These are phyloP conservation scores for Arctopsyche grandis DNA, from an alignment of 1,140 invertebrate genomes.

Conservation along the genomic window DNA sequence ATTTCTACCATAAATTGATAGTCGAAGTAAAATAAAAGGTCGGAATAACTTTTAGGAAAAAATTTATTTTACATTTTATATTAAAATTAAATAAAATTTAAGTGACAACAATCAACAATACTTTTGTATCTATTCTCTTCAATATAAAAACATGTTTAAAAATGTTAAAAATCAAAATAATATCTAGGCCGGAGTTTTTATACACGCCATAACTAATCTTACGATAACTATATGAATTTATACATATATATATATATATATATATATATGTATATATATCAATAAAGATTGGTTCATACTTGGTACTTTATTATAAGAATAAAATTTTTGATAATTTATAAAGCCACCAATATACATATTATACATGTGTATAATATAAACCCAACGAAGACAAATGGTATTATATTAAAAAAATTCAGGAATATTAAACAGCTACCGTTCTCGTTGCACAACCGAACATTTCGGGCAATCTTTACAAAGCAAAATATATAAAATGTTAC, in stretches of 20 bases:
- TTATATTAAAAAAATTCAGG: too few species aligned
- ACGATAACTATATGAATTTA: not conserved
- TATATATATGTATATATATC: slow-evolving; percentile 1
- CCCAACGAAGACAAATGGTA: too few species aligned
- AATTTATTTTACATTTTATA: slow-evolving; percentile 12
- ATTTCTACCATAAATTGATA: too few species aligned
- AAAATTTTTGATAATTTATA: too few species aligned
- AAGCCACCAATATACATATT: too few species aligned
- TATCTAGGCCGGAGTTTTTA: not conserved
- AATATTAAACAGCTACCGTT: too few species aligned
- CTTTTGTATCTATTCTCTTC: not conserved
- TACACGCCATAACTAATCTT: not conserved
- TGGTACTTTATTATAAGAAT: too few species aligned
- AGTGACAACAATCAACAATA: slow-evolving; percentile 17
- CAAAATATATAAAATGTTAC: too few species aligned
- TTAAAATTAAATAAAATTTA: slow-evolving; percentile 18
- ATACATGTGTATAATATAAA: too few species aligned
- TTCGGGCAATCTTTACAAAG: too few species aligned
- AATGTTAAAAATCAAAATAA: slow-evolving; percentile 1
- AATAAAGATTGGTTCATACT: not conserved
- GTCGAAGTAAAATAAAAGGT: not conserved
- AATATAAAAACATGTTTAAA: not conserved
- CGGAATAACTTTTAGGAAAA: not conserved
- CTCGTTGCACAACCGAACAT: too few species aligned
- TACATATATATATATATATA: not conserved